Conservation (phyloP, 2,888 invertebrate genomes). For the Camptogramma bilineatum region DNA sequence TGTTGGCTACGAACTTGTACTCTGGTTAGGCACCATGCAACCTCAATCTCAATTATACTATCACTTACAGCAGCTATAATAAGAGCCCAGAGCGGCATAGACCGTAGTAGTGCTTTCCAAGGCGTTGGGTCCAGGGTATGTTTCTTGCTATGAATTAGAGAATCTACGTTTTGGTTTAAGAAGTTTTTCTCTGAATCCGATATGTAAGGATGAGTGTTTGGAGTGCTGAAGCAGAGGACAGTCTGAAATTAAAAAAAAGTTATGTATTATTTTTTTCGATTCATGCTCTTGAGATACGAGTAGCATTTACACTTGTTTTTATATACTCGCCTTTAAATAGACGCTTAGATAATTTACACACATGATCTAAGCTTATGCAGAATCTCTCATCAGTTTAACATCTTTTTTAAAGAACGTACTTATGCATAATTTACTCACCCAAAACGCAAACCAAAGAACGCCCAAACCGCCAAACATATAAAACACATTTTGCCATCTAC, state of each 20-base stretch:
- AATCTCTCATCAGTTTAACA: no score
- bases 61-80: slow-evolving; percentile 88
- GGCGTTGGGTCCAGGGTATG: slow-evolving; percentile 86
- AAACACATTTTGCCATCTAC: slow-evolving; percentile 85
- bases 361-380: no score
- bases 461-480: slow-evolving; percentile 85
- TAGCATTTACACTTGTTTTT: no score
- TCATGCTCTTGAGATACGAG: no score
- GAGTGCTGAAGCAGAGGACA: slow-evolving; percentile 80
- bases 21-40: no score
- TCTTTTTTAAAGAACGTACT: neutral
- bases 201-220: slow-evolving; percentile 83
- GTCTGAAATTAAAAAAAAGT: slow-evolving; percentile 54
- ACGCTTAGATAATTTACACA: no score
- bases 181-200: slow-evolving; percentile 82
- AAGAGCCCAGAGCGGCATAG: slow-evolving; percentile 88
- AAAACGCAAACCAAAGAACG: slow-evolving; percentile 80
- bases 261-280: no score
- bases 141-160: slow-evolving; percentile 74
- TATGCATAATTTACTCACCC: slow-evolving; percentile 66
- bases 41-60: neutral
- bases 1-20: no score
- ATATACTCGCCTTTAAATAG: no score
- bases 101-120: slow-evolving; percentile 88
- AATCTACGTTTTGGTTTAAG: slow-evolving; percentile 85